These are phyloP conservation scores for Automeris io DNA, from an alignment of 2,888 invertebrate species.

Conservation along the genomic window DNA sequence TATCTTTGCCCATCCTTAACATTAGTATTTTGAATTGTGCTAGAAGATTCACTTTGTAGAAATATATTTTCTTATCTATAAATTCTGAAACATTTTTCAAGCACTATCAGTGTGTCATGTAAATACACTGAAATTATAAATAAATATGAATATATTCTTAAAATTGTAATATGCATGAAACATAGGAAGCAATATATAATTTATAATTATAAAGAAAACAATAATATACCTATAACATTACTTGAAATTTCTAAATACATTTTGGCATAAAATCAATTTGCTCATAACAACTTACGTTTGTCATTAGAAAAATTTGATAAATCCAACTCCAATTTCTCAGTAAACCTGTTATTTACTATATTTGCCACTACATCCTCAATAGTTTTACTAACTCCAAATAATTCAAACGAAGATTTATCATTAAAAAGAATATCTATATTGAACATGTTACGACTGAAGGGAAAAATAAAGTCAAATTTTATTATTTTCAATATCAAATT, in stretches of 20 bases:
- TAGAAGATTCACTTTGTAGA: conserved; percentile 51
- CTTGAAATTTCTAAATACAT: too few relatives aligned
- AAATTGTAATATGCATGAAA: too few relatives aligned
- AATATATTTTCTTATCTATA: conserved; percentile 40
- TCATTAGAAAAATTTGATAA: conserved; percentile 55
- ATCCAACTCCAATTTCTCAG: conserved; percentile 46
- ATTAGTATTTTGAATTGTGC: conserved; percentile 56
- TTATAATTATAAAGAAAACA: too few relatives aligned
- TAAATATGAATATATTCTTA: too few relatives aligned
- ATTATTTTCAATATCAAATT: conserved; percentile 45
- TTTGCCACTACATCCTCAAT: conserved; percentile 47
- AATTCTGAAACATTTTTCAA: conserved; percentile 46
- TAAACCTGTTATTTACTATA: conserved; percentile 46
- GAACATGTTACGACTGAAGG: conserved; percentile 48
- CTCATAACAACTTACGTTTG: conserved; percentile 40
- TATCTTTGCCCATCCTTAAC: conserved; percentile 60
- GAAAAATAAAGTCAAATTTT: conserved; percentile 57
- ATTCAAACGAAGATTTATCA: conserved; percentile 47
- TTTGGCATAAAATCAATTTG: too few relatives aligned
- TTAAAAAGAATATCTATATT: conserved; percentile 55
- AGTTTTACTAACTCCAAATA: conserved; percentile 38
- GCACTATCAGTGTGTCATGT: too few relatives aligned
- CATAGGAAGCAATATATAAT: too few relatives aligned
- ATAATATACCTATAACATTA: too few relatives aligned
- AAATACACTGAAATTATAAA: too few relatives aligned